A percentile compares a stretch with the other conserved stretches of the same genome.
phyloP scores from a whole-genome alignment of 1,140 invertebrate species.

The Aphelinus atriplicis region DNA sequence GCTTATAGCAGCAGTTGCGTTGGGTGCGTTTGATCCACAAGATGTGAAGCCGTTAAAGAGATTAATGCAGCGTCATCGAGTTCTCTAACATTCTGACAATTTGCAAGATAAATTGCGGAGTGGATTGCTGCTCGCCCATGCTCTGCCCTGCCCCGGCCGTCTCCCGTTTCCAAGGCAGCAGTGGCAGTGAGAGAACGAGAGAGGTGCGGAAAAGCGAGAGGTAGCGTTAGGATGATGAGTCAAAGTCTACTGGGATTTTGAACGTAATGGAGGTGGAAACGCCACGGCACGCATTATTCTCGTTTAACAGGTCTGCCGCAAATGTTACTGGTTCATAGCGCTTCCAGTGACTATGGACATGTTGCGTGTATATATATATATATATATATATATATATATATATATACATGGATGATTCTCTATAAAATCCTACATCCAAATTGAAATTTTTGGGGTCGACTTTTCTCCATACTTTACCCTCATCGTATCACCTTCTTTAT shows the following conservation, averaged over 20 bases:
- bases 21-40: conserved; percentile 14
- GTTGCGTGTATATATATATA: too few relatives aligned
- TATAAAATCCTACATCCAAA: too few relatives aligned
- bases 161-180: neutral
- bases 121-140: conserved; percentile 17
- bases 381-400: too few relatives aligned
- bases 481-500: too few relatives aligned
- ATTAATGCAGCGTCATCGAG: conserved; percentile 37
- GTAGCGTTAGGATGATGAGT: conserved; percentile 35
- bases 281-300: conserved; percentile 58
- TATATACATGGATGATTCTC: too few relatives aligned
- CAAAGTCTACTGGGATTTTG: conserved; percentile 53
- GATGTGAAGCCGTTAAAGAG: conserved; percentile 22
- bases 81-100: conserved; percentile 37
- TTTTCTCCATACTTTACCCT: too few relatives aligned
- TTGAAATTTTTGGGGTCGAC: too few relatives aligned
- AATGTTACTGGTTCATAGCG: conserved; percentile 53
- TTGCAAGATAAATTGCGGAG: conserved; percentile 37
- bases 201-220: conserved; percentile 38
- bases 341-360: too few relatives aligned
- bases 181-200: conserved; percentile 21
- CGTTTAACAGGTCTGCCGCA: conserved; percentile 47
- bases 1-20: neutral
- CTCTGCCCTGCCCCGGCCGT: neutral
- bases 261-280: conserved; percentile 59